Conservation (phyloP, 2,797 vertebrate genomes). For the Pogonophryne albipinna region DNA sequence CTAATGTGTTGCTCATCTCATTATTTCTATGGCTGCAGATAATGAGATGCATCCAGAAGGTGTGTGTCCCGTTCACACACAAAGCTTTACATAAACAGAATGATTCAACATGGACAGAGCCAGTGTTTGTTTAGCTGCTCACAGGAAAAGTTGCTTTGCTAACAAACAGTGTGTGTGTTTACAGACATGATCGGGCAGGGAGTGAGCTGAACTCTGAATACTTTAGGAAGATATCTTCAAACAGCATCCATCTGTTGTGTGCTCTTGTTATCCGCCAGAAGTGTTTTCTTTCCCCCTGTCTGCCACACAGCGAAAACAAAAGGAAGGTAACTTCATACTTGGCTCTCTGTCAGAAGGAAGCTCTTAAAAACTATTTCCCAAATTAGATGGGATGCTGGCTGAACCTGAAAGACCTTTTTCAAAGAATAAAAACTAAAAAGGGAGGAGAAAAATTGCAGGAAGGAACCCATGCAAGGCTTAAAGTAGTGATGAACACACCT, state of each 20-base stretch:
- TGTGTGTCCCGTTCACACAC: neutral
- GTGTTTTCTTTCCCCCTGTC: constrained; percentile 36
- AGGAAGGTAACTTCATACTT: constrained; percentile 15
- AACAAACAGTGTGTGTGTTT: constrained; percentile 46
- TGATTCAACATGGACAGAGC: constrained; percentile 12
- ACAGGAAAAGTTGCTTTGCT: constrained; percentile 35
- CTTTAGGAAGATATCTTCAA: constrained; percentile 33
- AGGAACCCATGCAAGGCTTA: constrained; percentile 5
- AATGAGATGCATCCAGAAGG: neutral
- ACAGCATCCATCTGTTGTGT: constrained; percentile 65
- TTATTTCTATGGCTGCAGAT: neutral
- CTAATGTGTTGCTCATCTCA: neutral
- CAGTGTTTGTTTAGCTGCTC: constrained; percentile 30
- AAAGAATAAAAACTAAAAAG: constrained; percentile 30
- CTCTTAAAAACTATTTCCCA: constrained; percentile 60
- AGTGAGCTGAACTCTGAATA: constrained; percentile 47
- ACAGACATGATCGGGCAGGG: constrained; percentile 32
- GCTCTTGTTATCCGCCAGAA: constrained; percentile 44
- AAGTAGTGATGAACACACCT: constrained; percentile 19
- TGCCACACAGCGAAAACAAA: constrained; percentile 35
- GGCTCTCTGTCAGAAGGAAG: constrained; percentile 31
- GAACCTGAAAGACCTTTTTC: constrained; percentile 39
- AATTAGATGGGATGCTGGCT: constrained; percentile 59
- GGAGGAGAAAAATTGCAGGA: constrained; percentile 19
- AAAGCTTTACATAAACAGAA: constrained; percentile 21